These are phyloP conservation scores for Acronicta aceris DNA, from an alignment of 2,888 invertebrate genomes.

Conservation along the genomic window DNA sequence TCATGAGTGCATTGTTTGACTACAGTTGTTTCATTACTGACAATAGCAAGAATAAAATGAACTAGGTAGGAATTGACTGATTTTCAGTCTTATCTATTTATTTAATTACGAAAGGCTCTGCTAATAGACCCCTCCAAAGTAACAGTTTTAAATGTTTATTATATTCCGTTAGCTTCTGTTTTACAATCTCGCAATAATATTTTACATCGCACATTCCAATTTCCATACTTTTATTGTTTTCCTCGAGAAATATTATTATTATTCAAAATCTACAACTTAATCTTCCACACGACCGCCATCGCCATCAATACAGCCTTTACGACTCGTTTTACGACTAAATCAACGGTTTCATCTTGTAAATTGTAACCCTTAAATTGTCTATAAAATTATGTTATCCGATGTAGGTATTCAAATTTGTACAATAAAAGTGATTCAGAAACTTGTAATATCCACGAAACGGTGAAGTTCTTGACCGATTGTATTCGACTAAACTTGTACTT, in stretches of 20 bases:
- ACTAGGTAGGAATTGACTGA: neutral
- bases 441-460: conserved; percentile 31
- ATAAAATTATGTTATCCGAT: conserved; percentile 79
- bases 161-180: neutral
- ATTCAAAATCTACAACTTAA: conserved; percentile 77
- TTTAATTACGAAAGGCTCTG: neutral
- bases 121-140: neutral
- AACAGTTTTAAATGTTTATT: neutral
- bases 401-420: conserved; percentile 69
- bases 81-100: neutral
- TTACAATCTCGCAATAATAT: conserved; percentile 16
- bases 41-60: conserved; percentile 1
- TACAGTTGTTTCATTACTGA: conserved; percentile 4
- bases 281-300: conserved; percentile 72
- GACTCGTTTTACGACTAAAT: conserved; percentile 81
- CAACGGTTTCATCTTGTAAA: conserved; percentile 82
- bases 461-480: conserved; percentile 13
- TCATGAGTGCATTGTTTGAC: conserved; percentile 25
- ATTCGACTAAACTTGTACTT: conserved; percentile 3
- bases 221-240: conserved; percentile 37
- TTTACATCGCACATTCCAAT: conserved; percentile 35
- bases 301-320: conserved; percentile 78
- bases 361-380: conserved; percentile 79
- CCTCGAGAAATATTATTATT: conserved; percentile 46
- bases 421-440: conserved; percentile 68